Base-by-base conservation (phyloP, 2,888 invertebrate species). In the Zootermopsis nevadensis region DNA sequence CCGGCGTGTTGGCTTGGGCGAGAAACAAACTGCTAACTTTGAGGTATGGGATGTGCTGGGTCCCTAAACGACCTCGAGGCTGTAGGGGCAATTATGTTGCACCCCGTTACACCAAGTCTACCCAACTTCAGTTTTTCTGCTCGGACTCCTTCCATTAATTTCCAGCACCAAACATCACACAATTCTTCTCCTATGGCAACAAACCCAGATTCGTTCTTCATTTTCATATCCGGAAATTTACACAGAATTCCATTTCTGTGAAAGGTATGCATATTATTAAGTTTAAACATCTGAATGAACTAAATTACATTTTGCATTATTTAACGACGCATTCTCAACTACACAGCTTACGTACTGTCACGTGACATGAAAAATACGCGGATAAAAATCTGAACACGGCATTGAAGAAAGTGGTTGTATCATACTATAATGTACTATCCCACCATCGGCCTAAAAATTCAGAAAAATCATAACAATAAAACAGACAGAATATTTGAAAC, bases 21-120 rank as follows among this genome's bases (percentile, higher is more conserved):
- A 33, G 27, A 33, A 69, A 69, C 69, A 69, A 69, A 69, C 69
- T 69, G 69, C 69, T 69, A 33, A 69, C 69, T 69, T 33, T 15
- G 69, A 22, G 69, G 69, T 22, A 4, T 33, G 0, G 31, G 8
- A 3, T 33, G 31, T 31, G 69, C 6, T 31, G 12, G 33, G 69
- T 60, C 33, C 19, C 69, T 69, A 69, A 69, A 66, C 24, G 66
- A 66, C 66, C 66, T 66, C 66, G n/a, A 66, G 8, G 31, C 22
- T 69, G 27, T 15, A 22, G 24, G 33, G 69, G 31, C 33, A 69
- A 69, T 69, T 69, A 69, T 69, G 69, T 69, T 33, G 69, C 69
- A 69, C 19, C 69, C 19, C 22, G 22, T 69, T 22, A 31, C 33
- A 31, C 69, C 31, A 33, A 31, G 31, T 69, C 33, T 69, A 69